These are phyloP conservation scores for Cavia aperea DNA, from an alignment of 2,113 vertebrate species.

Conservation along the genomic window DNA sequence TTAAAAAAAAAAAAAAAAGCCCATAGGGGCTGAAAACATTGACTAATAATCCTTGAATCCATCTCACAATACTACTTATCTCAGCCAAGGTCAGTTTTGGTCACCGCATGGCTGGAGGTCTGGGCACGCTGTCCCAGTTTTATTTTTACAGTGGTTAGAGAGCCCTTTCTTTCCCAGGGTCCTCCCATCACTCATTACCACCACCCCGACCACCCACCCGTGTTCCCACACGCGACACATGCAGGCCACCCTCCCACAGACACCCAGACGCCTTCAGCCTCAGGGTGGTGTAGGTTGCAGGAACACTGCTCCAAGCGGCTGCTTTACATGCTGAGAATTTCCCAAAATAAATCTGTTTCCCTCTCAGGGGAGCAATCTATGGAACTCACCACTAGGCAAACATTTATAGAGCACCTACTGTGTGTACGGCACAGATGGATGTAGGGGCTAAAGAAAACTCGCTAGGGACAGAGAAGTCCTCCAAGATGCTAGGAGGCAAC, in stretches of 20 bases:
- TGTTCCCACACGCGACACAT: conserved; percentile 54
- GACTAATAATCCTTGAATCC: conserved; percentile 63
- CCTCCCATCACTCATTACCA: conserved; percentile 64
- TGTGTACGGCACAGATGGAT: conserved; percentile 37
- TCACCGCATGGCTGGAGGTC: conserved; percentile 66
- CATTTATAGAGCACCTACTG: conserved; percentile 63
- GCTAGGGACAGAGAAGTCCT: not conserved
- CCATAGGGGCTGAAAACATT: conserved; percentile 51
- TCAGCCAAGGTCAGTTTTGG: conserved; percentile 65
- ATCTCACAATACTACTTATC: conserved; percentile 57
- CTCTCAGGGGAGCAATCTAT: conserved; percentile 30
- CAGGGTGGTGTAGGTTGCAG: not conserved
- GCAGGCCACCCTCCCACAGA: conserved; percentile 60
- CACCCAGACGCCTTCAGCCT: conserved; percentile 31
- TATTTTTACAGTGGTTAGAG: conserved; percentile 69
- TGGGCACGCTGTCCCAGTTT: conserved; percentile 53
- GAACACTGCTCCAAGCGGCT: not conserved
- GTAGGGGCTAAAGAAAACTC: not conserved
- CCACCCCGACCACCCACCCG: conserved; percentile 66
- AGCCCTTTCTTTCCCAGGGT: conserved; percentile 55
- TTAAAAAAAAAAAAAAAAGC: not conserved
- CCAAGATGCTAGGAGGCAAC: not conserved
- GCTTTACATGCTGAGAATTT: conserved; percentile 13
- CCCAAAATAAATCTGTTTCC: conserved; percentile 37
- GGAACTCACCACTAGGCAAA: conserved; percentile 36